Evolutionary conservation across 2,888 invertebrate species (phyloP), one percentile per base, ranked within the genome.

Genomic region (Rhopalosiphum nymphaeae): DNA sequence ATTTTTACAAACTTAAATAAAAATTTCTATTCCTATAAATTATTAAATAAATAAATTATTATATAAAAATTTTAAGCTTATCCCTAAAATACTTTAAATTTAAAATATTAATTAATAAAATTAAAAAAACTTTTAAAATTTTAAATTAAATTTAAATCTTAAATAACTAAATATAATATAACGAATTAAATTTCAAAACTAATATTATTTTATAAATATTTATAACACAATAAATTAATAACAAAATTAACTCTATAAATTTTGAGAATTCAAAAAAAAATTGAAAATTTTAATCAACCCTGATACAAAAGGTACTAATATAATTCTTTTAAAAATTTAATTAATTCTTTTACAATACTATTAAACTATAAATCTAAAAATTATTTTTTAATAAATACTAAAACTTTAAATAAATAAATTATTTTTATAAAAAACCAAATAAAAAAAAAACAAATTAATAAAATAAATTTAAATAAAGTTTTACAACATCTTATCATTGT

Each of bases 91-190:
- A 90, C 67, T 90, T n/a, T 90, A 90, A 90, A 61, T 90, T 90
- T 90, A 90, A 90, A 90, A 90, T 90, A 29, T 61, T 21, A 67
- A 46, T 90, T 44, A n/a, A 44, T 9, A 4, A 61, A 90, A 67
- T 67, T 67, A 90, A 90, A 3, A 56, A 1, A 56, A 90, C 89
- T 61, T 90, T 90, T 90, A 90, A 90, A 89, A 67, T 90, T 95
- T 95, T 95, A 95, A 95, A 94, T 94, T 95, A 95, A 92, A 95
- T 95, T 94, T 95, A 95, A 95, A 90, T 90, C 89, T 90, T 90
- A 90, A 90, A 90, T 67, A 90, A 90, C 89, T 90, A 67, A 90
- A 67, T 90, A 90, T 90, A 61, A 61, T 89, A 89, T 89, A 89
- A 44, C 89, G 44, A 89, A 89, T 89, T 89, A 89, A 61, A 89